A percentile compares a stretch with the other conserved stretches of the same genome.
Evolutionary conservation across 2,113 vertebrate genomes (phyloP).

Genomic region (Acanthisitta chloris): DNA sequence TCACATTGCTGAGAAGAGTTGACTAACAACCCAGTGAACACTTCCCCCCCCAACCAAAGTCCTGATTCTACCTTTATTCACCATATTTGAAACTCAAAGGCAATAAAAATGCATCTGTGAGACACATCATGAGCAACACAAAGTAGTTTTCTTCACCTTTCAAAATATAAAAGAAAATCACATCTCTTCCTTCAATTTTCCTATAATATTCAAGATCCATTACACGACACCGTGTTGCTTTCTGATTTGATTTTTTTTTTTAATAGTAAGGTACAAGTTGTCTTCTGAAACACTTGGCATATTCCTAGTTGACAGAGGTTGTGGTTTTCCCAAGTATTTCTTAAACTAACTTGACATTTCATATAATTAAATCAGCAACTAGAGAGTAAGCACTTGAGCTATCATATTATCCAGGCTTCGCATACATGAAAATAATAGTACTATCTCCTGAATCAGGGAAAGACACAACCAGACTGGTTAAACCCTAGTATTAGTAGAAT

Average conservation of each 20-base stretch:
- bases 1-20: not conserved
- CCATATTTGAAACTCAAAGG: not conserved
- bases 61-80: not conserved
- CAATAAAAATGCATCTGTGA: not conserved
- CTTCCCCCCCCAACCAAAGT: rapidly evolving
- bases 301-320: conserved; percentile 2
- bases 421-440: conserved; percentile 30
- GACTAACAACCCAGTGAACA: not conserved
- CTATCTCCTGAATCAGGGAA: not conserved
- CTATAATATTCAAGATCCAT: not conserved
- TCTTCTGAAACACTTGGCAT: not conserved
- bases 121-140: not conserved
- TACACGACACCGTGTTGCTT: not conserved
- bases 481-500: conserved; percentile 4
- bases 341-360: conserved; percentile 48
- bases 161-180: not conserved
- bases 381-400: conserved; percentile 38
- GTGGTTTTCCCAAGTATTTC: conserved; percentile 29
- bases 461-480: conserved; percentile 12
- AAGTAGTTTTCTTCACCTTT: not conserved
- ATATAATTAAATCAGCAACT: conserved; percentile 55
- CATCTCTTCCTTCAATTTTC: not conserved
- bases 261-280: not conserved
- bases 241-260: not conserved
- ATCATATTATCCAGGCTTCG: not conserved